phyloP scores from a whole-genome alignment of 2,888 invertebrate genomes.

The Drosophila sordidula region DNA sequence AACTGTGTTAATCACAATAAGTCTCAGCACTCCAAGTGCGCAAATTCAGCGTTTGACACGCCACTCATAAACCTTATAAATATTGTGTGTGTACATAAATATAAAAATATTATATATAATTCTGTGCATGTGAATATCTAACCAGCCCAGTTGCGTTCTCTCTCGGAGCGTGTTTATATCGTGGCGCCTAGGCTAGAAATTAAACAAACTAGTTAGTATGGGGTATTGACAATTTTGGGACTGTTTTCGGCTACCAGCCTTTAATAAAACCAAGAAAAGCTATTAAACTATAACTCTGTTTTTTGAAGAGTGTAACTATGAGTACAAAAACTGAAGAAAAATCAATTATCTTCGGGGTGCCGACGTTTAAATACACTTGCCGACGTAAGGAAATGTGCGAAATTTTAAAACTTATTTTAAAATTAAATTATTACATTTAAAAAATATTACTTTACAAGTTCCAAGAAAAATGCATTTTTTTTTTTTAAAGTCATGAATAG shows the following conservation, averaged over 20 bases:
- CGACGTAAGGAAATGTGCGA: no score
- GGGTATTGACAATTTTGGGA: constrained; percentile 23
- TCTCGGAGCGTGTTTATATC: not conserved
- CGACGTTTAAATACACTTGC: not conserved
- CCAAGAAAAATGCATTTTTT: no score
- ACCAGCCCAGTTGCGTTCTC: not conserved
- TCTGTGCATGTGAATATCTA: constrained; percentile 30
- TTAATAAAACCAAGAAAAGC: constrained; percentile 35
- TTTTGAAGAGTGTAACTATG: not conserved
- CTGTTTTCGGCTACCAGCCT: constrained; percentile 21
- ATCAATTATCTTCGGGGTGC: not conserved
- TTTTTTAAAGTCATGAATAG: no score
- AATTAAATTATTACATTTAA: no score
- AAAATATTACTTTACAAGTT: no score
- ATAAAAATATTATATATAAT: constrained; percentile 18
- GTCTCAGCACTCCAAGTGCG: constrained; percentile 51
- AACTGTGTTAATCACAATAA: constrained; percentile 23
- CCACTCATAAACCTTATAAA: constrained; percentile 13
- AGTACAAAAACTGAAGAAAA: constrained; percentile 3
- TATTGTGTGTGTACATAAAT: constrained; percentile 2
- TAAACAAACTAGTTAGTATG: constrained; percentile 14
- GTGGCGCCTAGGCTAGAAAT: constrained; percentile 5
- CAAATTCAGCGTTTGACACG: constrained; percentile 42
- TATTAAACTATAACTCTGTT: constrained; percentile 5
- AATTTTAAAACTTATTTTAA: no score